Evolutionary conservation across 2,797 vertebrate species (phyloP).

Genomic region (Tenualosa ilisha): DNA sequence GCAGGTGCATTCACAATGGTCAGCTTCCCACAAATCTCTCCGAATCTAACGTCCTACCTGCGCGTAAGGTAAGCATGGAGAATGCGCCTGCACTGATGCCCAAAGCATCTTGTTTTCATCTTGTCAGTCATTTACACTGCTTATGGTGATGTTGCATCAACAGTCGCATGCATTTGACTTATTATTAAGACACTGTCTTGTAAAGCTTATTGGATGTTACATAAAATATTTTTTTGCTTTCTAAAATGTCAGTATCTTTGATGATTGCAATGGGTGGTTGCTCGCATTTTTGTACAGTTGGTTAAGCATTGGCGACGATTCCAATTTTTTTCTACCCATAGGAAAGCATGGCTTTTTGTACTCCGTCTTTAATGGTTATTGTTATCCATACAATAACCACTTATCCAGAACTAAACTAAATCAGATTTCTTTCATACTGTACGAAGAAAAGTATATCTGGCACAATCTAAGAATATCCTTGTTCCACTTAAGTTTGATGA

Average conservation of each 20-base stretch:
- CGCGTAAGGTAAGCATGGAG: slow-evolving; percentile 43
- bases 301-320: background rate
- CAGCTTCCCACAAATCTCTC: slow-evolving; percentile 29
- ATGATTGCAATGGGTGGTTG: background rate
- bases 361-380: background rate
- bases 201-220: background rate
- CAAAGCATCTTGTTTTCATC: slow-evolving; percentile 5
- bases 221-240: background rate
- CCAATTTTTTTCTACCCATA: background rate
- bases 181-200: background rate
- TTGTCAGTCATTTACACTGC: background rate
- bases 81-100: slow-evolving; percentile 3
- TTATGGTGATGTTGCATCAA: slow-evolving; percentile 7
- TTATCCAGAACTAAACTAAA: background rate
- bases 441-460: slow-evolving; percentile 22
- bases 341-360: background rate
- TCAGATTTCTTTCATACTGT: background rate
- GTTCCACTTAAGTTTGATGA: slow-evolving; percentile 43
- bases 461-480: slow-evolving; percentile 45
- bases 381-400: too few relatives aligned
- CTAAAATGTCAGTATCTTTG: background rate
- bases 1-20: slow-evolving; percentile 37
- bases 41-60: slow-evolving; percentile 49
- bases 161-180: background rate
- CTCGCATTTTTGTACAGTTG: background rate